These are phyloP conservation scores for Caenorhabditis uteleia DNA, from an alignment of 2,888 invertebrate species.

Conservation along the genomic window DNA sequence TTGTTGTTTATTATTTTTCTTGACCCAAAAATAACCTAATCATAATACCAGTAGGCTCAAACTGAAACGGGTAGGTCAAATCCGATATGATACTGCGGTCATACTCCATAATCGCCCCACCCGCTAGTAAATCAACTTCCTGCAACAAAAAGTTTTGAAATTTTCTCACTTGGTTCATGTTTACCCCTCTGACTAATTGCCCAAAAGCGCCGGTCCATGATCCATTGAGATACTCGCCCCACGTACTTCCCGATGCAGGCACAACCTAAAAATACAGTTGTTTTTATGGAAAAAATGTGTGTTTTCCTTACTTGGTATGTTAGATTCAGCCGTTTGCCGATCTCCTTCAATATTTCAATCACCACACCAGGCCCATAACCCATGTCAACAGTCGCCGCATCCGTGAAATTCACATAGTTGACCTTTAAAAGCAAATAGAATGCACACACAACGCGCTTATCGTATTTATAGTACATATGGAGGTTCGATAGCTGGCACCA, in stretches of 20 bases:
- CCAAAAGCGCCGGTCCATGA: constrained; percentile 63
- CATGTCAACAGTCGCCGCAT: constrained; percentile 44
- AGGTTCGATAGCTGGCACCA: constrained; percentile 56
- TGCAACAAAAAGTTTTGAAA: constrained; percentile 11
- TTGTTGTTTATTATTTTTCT: not conserved
- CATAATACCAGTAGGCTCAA: constrained; percentile 57
- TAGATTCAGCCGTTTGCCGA: constrained; percentile 55
- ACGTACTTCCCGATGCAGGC: constrained; percentile 25
- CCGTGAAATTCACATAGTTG: constrained; percentile 63
- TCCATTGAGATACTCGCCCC: constrained; percentile 55
- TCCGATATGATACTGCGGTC: constrained; percentile 53
- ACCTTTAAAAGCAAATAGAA: constrained; percentile 39
- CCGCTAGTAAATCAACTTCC: constrained; percentile 63
- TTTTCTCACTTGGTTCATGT: constrained; percentile 5
- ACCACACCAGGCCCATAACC: constrained; percentile 67
- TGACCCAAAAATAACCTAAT: constrained; percentile 21
- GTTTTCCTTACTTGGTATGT: constrained; percentile 49
- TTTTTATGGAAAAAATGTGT: not conserved
- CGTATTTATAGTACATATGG: constrained; percentile 47
- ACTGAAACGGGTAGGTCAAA: constrained; percentile 69
- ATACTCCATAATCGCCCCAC: constrained; percentile 64
- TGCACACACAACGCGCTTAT: not conserved
- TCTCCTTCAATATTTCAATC: constrained; percentile 61
- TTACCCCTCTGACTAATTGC: constrained; percentile 45
- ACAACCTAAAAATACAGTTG: constrained; percentile 26